Evolutionary conservation across 2,888 invertebrate species (phyloP), one percentile per base, ranked within the genome.

Genomic region (Vanessa cardui): DNA sequence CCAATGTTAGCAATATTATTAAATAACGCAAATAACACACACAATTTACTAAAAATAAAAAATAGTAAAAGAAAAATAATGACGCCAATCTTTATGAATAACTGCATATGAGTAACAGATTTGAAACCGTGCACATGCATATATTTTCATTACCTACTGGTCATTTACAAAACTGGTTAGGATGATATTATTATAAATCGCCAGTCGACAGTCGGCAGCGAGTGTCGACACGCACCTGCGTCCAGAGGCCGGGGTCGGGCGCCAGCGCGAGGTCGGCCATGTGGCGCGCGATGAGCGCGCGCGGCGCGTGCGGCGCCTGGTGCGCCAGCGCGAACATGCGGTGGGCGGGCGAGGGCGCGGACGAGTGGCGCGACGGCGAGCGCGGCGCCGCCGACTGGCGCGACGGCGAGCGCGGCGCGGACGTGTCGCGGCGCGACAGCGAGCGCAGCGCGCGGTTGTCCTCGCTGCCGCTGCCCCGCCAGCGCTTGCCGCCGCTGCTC

Each of bases 351-450:
- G 59, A 61, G 31, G 44, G 62, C 68, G 73, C 72, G 71, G 73
- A 15, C 46, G 54, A 86, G 74, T 97, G 96, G 78, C n/a, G 79
- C 58, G 68, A 74, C 78, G 59, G 79, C 78, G 49, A 65, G 70
- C 31, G 66, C 72, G 68, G 70, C 9, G 52, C 52, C 5, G 52
- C 1, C 15, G 52, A 52, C 26, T 26, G 52, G 9, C 6, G n/a
- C 18, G 47, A 7, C 74, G 70, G 69, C 66, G 58, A 70, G 60
- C 49, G 72, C 39, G 72, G 76, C 74, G 70, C 72, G 64, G 68
- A 56, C 47, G 69, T 58, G 69, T 49, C 65, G 94, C 16, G 96
- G 96, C 65, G 60, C 74, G 97, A 96, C 79, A 95, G 92, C 70
- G 93, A 85, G 21, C 88, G 84, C 16, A 79, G 58, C 26, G 71